phyloP scores from a whole-genome alignment of 2,888 invertebrate species.

The Caradrina kadenii region DNA sequence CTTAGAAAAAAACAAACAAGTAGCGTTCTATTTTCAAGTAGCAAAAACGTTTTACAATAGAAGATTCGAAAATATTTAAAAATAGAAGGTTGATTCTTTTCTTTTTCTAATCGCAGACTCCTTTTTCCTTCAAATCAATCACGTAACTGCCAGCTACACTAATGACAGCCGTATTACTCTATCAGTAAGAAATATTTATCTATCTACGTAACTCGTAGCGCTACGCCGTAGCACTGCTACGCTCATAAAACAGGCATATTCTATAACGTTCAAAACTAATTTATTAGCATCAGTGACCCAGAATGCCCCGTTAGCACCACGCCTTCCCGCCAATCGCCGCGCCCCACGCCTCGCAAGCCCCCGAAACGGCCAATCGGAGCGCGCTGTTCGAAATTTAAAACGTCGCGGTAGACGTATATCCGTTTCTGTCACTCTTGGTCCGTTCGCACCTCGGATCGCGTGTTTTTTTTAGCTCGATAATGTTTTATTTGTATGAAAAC shows the following conservation, averaged over 20 bases:
- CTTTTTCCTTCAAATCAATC: too few species aligned
- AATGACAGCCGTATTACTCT: not conserved
- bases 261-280: conserved; percentile 79
- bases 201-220: conserved; percentile 64
- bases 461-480: conserved; percentile 46
- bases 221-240: conserved; percentile 82
- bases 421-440: conserved; percentile 79
- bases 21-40: too few species aligned
- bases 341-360: conserved; percentile 83
- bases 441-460: conserved; percentile 50
- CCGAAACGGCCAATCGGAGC: conserved; percentile 86
- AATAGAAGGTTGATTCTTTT: too few species aligned
- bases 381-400: conserved; percentile 80
- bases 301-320: conserved; percentile 77
- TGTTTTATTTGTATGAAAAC: conserved; percentile 48
- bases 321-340: conserved; percentile 82
- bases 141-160: not conserved
- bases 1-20: too few species aligned
- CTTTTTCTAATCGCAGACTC: too few species aligned
- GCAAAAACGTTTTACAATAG: too few species aligned
- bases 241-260: conserved; percentile 74
- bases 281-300: conserved; percentile 80
- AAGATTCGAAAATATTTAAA: too few species aligned
- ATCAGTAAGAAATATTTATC: conserved; percentile 43
- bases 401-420: conserved; percentile 77